phyloP scores from a whole-genome alignment of 2,113 vertebrate genomes.

The Hippotragus niger region DNA sequence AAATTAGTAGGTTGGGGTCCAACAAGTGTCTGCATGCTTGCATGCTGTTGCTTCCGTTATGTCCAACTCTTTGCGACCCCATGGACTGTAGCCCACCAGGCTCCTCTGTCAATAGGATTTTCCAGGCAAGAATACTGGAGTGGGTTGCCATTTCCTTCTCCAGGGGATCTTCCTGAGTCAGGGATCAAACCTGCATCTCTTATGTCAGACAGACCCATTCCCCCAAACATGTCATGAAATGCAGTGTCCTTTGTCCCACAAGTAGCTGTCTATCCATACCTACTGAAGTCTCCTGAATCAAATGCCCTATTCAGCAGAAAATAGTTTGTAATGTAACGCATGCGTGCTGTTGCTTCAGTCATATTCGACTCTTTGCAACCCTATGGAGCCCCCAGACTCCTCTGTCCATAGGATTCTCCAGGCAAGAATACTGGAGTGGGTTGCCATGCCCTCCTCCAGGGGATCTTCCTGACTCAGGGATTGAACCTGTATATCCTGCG shows the following conservation, averaged over 20 bases:
- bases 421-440: neutral
- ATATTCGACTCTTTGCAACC: neutral
- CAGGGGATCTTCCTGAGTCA: neutral
- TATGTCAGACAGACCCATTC: neutral
- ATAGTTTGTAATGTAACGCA: neutral
- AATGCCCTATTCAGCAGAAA: neutral
- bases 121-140: neutral
- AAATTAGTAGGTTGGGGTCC: neutral
- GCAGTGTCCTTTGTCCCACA: neutral
- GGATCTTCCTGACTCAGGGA: neutral
- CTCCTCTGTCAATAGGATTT: neutral
- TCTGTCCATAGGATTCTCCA: neutral
- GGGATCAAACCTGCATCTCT: accelerated
- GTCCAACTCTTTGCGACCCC: neutral
- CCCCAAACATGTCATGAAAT: neutral
- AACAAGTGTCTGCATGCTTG: neutral
- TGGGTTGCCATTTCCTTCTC: neutral
- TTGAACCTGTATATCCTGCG: accelerated
- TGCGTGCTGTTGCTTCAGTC: neutral
- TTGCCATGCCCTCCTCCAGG: neutral
- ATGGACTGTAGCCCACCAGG: neutral
- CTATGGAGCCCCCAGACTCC: neutral
- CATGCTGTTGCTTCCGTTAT: neutral
- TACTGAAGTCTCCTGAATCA: neutral
- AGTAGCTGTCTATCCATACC: neutral